Base-by-base conservation (phyloP, 2,888 invertebrate species). In the Melanargia galathea region DNA sequence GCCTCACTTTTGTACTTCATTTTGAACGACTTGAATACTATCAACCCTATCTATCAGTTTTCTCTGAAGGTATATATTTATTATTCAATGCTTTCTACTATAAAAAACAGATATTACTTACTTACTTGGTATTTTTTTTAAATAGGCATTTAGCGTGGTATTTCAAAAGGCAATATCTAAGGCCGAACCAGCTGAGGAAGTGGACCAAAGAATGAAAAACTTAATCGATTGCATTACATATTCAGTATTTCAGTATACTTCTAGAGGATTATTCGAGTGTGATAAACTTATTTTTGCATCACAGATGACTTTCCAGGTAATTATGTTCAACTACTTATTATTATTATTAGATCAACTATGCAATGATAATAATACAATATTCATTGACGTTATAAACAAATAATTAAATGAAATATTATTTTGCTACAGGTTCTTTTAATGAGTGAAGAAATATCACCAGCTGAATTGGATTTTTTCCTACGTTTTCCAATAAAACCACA, bases 21-120 rank as follows among this genome's bases (percentile, higher is more conserved):
- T 72, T 90, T 99, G 45, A 98, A 98, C 79, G 98, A 99, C 73
- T 92, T 99, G 64, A 97, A 98, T 85, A 98, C 97, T 35, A 98
- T 99, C 67, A 98, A 98, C 88, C 98, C 98, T 0, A 98, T 99
- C 75, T 99, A 99, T 84, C 98, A 98, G 83, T 99, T 99, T 87
- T 98, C 98, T 13, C 90, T 99, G 66, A 98, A 99, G 94, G 97
- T 95, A 83, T 11, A 6, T n/a, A 24, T n/a, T 18, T n/a, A n/a
- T n/a, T n/a, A n/a, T n/a, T n/a, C n/a, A n/a, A n/a, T n/a, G n/a
- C n/a, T n/a, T n/a, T n/a, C n/a, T n/a, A n/a, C n/a, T n/a, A n/a
- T n/a, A n/a, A n/a, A n/a, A n/a, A n/a, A n/a, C n/a, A n/a, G n/a
- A n/a, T n/a, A n/a, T n/a, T n/a, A n/a, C n/a, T n/a, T n/a, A n/a